Percentiles rank a stretch among this genome's conserved stretches.
Conservation (phyloP, 2,888 invertebrate genomes). For the Anticlea derivata region DNA sequence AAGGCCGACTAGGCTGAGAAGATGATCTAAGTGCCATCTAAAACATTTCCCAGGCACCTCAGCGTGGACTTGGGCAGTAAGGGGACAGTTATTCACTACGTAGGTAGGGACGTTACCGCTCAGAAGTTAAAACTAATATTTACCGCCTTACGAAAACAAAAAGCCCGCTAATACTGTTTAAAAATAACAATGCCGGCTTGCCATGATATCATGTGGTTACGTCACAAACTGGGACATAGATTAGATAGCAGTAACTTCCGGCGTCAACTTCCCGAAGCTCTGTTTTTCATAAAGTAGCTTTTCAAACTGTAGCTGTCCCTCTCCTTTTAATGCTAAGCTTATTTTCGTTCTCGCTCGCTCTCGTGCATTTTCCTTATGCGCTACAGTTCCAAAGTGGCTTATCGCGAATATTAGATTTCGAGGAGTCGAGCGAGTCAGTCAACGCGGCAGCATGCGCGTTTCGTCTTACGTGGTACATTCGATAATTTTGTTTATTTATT, state of each 20-base stretch:
- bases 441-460: conserved; percentile 41
- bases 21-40: too few species aligned
- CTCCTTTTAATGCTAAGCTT: conserved; percentile 40
- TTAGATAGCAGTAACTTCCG: conserved; percentile 14
- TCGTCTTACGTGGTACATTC: conserved; percentile 36
- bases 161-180: conserved; percentile 38
- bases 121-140: not conserved
- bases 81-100: not conserved
- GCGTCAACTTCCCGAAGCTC: conserved; percentile 19
- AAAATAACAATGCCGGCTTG: conserved; percentile 46
- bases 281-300: conserved; percentile 30
- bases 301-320: conserved; percentile 44
- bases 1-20: too few species aligned
- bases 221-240: conserved; percentile 48
- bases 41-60: too few species aligned
- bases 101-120: not conserved
- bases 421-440: conserved; percentile 45
- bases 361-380: conserved; percentile 32
- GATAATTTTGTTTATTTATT: conserved; percentile 31
- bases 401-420: conserved; percentile 48
- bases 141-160: conserved; percentile 29
- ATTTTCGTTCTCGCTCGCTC: conserved; percentile 58
- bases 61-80: too few species aligned
- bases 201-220: conserved; percentile 76
- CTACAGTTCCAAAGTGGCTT: conserved; percentile 40